These are phyloP conservation scores for Seira sanloemensis DNA, from an alignment of 2,888 invertebrate species.

Conservation along the genomic window DNA sequence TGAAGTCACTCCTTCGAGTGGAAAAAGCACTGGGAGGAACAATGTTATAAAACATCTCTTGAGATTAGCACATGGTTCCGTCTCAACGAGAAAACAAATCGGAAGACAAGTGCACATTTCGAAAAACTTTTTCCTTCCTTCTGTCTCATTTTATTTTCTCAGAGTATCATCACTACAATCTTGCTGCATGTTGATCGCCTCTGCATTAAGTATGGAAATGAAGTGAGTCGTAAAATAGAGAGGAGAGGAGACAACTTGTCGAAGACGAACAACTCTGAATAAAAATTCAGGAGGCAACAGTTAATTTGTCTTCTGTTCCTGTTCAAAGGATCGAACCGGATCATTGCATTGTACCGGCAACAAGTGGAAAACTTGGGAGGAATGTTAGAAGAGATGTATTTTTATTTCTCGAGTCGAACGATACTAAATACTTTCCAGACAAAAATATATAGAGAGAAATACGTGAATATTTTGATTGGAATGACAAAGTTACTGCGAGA, in stretches of 20 bases:
- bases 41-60: not conserved
- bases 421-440: no score
- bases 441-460: not conserved
- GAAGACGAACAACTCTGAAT: not conserved
- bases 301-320: no score
- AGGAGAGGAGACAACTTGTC: constrained; percentile 3
- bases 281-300: not conserved
- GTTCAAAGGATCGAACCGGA: not conserved
- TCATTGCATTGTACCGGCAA: constrained; percentile 23
- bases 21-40: not conserved
- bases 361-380: constrained; percentile 49
- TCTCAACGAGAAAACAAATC: constrained; percentile 12
- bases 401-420: not conserved
- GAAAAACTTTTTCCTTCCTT: not conserved
- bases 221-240: constrained; percentile 15
- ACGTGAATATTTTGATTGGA: not conserved
- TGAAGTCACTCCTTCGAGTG: not conserved
- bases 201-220: not conserved
- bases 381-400: constrained; percentile 35
- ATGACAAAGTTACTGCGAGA: not conserved
- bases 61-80: constrained; percentile 15
- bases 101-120: not conserved
- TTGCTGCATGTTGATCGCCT: not conserved
- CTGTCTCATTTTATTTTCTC: not conserved
- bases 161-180: constrained; percentile 5